A percentile compares a stretch with the other conserved stretches of the same genome.
These are phyloP conservation scores for Myopa tessellatipennis DNA, from an alignment of 2,888 invertebrate genomes.

Conservation along the genomic window DNA sequence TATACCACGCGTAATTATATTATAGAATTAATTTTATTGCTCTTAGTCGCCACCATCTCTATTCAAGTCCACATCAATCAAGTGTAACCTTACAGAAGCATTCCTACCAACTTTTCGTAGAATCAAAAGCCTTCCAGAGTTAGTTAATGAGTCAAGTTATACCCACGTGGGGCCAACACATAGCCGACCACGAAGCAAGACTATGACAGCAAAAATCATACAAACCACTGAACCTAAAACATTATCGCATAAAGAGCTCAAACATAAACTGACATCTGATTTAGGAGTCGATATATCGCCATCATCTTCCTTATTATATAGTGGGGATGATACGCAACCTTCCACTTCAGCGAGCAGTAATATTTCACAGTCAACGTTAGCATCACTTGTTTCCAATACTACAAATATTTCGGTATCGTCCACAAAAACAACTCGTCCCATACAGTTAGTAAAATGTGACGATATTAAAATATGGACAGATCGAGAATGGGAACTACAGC, in stretches of 20 bases:
- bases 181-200: conserved; percentile 52
- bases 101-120: conserved; percentile 49
- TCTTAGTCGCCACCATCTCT: neutral
- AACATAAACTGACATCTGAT: conserved; percentile 11
- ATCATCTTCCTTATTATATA: conserved; percentile 33
- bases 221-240: conserved; percentile 18
- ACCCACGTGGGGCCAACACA: conserved; percentile 43
- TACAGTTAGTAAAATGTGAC: conserved; percentile 65
- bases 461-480: conserved; percentile 68
- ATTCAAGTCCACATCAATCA: neutral
- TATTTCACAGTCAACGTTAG: conserved; percentile 21
- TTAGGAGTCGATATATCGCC: conserved; percentile 30
- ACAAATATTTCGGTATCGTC: conserved; percentile 49
- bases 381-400: conserved; percentile 18
- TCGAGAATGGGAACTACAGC: conserved; percentile 50
- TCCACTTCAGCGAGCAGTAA: conserved; percentile 44
- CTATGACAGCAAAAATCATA: conserved; percentile 52
- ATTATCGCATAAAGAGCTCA: neutral
- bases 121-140: conserved; percentile 52
- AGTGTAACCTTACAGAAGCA: neutral
- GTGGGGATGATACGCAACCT: conserved; percentile 44
- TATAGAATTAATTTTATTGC: neutral
- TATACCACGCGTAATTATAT: neutral
- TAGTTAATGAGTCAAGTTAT: conserved; percentile 35
- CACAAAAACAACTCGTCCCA: conserved; percentile 45